These are phyloP conservation scores for Xanthia icteritia DNA, from an alignment of 2,888 invertebrate species.

Conservation along the genomic window DNA sequence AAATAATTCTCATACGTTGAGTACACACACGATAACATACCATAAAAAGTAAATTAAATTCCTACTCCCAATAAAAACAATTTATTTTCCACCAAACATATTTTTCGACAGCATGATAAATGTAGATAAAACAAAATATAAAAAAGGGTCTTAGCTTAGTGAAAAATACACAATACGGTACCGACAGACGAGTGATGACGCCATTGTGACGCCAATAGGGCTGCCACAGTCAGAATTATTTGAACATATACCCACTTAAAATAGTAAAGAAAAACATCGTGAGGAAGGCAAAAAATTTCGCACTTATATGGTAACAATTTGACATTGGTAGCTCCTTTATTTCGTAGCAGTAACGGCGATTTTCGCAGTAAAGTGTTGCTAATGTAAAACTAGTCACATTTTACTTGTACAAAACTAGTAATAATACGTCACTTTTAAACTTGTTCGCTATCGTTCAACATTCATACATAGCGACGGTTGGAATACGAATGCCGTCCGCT, in stretches of 20 bases:
- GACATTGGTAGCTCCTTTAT: not conserved
- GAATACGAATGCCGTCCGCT: no score
- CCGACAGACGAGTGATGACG: slow-evolving; percentile 54
- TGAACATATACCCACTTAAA: not conserved
- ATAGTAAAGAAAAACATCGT: not conserved
- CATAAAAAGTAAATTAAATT: not conserved
- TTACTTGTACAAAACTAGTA: not conserved
- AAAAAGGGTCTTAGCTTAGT: slow-evolving; percentile 18
- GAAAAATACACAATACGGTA: slow-evolving; percentile 43
- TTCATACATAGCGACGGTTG: not conserved
- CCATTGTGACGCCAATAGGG: slow-evolving; percentile 54
- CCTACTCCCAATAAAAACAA: not conserved
- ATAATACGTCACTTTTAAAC: not conserved
- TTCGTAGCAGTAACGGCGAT: not conserved
- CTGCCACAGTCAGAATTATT: slow-evolving; percentile 12
- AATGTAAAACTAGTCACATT: not conserved
- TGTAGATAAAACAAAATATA: slow-evolving; percentile 12
- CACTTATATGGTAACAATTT: not conserved
- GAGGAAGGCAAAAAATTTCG: not conserved
- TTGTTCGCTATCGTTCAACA: not conserved
- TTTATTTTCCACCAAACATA: not conserved
- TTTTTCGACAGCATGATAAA: slow-evolving; percentile 13
- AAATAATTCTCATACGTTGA: not conserved
- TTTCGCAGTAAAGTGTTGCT: not conserved
- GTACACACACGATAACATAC: not conserved